Percentiles rank a stretch among this genome's conserved stretches.
These are phyloP conservation scores for Rhineura floridana DNA, from an alignment of 2,113 vertebrate genomes.

Conservation along the genomic window DNA sequence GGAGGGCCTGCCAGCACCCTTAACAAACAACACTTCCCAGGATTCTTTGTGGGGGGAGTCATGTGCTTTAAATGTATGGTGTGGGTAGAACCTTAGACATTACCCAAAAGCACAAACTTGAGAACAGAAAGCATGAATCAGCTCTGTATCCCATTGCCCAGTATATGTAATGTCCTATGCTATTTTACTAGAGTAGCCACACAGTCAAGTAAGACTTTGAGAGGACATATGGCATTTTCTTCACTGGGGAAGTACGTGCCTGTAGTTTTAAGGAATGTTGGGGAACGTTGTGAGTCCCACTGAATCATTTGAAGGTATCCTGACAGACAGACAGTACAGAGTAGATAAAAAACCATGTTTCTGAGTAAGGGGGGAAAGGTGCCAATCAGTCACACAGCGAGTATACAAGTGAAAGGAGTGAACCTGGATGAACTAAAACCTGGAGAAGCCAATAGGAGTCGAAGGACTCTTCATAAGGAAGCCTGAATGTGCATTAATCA, in stretches of 20 bases:
- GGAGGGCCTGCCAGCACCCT: no score
- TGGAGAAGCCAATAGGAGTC: neutral
- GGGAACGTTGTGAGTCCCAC: neutral
- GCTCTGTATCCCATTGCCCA: neutral
- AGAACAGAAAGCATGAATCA: neutral
- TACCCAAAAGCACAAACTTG: neutral
- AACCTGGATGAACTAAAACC: neutral
- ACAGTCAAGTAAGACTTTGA: neutral
- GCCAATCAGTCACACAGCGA: neutral
- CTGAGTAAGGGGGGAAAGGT: neutral
- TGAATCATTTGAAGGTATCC: neutral
- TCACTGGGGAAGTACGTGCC: neutral
- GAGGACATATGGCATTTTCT: neutral
- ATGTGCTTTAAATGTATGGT: neutral
- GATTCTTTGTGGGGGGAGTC: neutral
- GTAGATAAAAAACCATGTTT: neutral
- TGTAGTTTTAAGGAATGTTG: neutral
- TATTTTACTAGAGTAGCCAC: no score
- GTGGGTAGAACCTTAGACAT: neutral
- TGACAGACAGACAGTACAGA: neutral
- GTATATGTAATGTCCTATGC: neutral
- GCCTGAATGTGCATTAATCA: neutral
- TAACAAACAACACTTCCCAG: no score
- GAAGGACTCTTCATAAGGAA: neutral
- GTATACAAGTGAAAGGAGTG: neutral